Evolutionary conservation across 1,140 invertebrate species (phyloP), one percentile per base, ranked within the genome.

Genomic region (Tribolium madens): DNA sequence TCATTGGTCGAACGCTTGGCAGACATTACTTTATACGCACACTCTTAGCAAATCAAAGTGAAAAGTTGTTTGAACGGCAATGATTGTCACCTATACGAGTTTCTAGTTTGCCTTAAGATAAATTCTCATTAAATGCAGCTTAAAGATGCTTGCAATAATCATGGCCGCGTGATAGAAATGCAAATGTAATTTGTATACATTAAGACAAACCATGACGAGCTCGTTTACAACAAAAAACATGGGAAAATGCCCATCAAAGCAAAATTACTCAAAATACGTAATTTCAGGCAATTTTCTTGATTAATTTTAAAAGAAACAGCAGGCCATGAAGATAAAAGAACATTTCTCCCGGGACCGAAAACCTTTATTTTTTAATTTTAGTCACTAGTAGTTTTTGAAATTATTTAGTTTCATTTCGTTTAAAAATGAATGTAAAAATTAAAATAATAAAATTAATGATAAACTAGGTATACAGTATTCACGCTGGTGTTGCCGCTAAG

Each of bases 41-140:
- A 31, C 57, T 31, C 57, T 64, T 33, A 33, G 57, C 57, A 64
- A 64, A 64, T 64, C 57, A 64, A 64, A 64, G 57, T 64, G 57
- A 64, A 64, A 64, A 64, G 57, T 64, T 64, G 57, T 64, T 33
- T 64, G 57, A 64, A 64, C 57, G 57, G 26, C 57, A 64, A 64
- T 64, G 57, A 64, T 64, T 64, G 57, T 64, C 57, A 64, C 57
- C 57, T 64, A 64, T 33, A 64, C 57, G 26, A 64, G 57, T 64
- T 64, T 31, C n/a, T 64, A 64, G 3, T 64, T 21, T 26, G 57
- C 57, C 57, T 31, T 33, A 64, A 64, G 57, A 64, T 64, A 64
- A 64, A 64, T 64, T 64, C 57, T 64, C 57, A 64, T 64, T 64
- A 64, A 64, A 64, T 64, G 57, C 57, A 64, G 7, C 31, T 33